Evolutionary conservation across 2,113 vertebrate species (phyloP), one percentile per base, ranked within the genome.

Genomic region (Ciconia maguari): DNA sequence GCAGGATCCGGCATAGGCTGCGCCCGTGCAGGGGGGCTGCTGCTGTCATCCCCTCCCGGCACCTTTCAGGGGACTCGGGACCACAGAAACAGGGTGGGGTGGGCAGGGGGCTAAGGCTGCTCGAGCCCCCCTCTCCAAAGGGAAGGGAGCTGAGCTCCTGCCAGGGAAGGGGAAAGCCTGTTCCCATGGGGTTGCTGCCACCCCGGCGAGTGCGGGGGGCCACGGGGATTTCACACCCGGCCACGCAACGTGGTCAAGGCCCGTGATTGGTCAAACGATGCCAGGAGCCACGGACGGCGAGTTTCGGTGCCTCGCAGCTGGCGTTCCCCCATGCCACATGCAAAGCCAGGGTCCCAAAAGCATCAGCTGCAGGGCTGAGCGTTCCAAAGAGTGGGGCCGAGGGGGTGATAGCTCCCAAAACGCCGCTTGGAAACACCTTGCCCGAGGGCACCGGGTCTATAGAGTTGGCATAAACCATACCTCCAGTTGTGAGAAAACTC

Each of bases 181-280:
- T 52, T 52, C 49, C 69, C 76, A 9, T 7, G 42, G 83, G 15
- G 34, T n/a, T 27, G 10, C 41, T 58, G 49, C 72, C 48, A 16
- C 44, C n/a, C 64, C 32, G 1, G 38, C 1, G 7, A n/a, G 49
- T 0, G 4, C 1, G 3, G 30, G 25, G 32, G 13, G 27, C 8
- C 64, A 54, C 2, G 12, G 41, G 42, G 25, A 10, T 16, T 6
- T 34, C 60, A 18, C 52, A 5, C 8, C 8, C 36, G 41, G 61
- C 66, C 66, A n/a, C n/a, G 6, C 9, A 38, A 38, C 4, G 1
- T 6, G 49, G 30, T 25, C 1, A 3, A 38, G 16, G 17, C 24
- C 48, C 11, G 4, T 6, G 62, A 8, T 16, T 0, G 0, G 49
- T 82, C 49, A 13, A 6, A 38, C 3, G 0, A 11, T 3, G 27